phyloP scores from a whole-genome alignment of 1,140 invertebrate species.

The Planococcus citri region DNA sequence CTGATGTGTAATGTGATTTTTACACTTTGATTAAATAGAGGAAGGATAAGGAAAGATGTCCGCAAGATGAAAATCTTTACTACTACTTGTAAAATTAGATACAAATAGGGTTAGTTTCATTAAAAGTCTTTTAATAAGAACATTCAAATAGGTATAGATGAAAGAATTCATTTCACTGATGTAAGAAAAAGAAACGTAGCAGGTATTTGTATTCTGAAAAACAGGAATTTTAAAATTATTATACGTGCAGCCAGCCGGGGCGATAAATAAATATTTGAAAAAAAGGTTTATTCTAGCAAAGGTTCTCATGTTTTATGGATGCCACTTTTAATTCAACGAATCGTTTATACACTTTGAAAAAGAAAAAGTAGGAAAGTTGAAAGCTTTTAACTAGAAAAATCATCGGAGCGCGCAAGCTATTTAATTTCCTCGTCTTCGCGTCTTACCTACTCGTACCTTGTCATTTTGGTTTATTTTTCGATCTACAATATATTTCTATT shows the following conservation, averaged over 20 bases:
- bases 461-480: neutral
- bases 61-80: too few relatives aligned
- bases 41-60: too few relatives aligned
- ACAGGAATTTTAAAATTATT: neutral
- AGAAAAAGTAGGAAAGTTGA: conserved; percentile 16
- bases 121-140: neutral
- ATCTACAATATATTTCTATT: neutral
- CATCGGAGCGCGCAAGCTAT: conserved; percentile 11
- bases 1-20: too few relatives aligned
- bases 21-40: too few relatives aligned
- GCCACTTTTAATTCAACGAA: conserved; percentile 18
- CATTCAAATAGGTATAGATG: conserved; percentile 2
- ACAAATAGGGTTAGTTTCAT: neutral
- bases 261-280: conserved; percentile 9
- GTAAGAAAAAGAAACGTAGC: neutral
- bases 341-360: conserved; percentile 18
- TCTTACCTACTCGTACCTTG: neutral
- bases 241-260: neutral
- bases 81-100: too few relatives aligned
- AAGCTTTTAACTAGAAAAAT: conserved; percentile 16
- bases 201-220: neutral
- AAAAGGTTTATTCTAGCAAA: conserved; percentile 8
- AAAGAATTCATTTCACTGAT: conserved; percentile 1
- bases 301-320: conserved; percentile 18
- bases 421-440: conserved; percentile 14